phyloP scores from a whole-genome alignment of 2,113 vertebrate species.

The Entosphenus tridentatus region DNA sequence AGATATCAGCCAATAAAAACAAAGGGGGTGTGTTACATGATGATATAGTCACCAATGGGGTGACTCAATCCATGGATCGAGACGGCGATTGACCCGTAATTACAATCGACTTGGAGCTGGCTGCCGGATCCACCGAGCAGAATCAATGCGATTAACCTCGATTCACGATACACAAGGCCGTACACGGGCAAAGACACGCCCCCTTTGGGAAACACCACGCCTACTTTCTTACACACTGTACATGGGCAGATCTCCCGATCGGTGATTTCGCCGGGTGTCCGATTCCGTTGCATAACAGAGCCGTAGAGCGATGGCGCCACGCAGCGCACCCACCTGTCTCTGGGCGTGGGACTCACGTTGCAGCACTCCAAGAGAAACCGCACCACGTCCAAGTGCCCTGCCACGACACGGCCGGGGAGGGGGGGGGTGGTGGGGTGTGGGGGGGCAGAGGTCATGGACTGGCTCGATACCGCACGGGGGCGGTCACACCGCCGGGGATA shows the following conservation, averaged over 20 bases:
- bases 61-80: too few relatives aligned
- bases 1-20: too few relatives aligned
- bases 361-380: constrained; percentile 41
- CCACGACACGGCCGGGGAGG: neutral
- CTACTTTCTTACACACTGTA: neutral
- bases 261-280: neutral
- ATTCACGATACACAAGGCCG: neutral
- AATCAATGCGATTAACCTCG: too few relatives aligned
- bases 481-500: neutral
- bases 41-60: too few relatives aligned
- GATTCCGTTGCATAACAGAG: neutral
- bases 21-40: too few relatives aligned
- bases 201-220: neutral
- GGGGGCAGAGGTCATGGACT: neutral
- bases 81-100: too few relatives aligned
- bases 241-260: neutral
- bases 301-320: neutral
- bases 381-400: constrained; percentile 46
- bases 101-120: too few relatives aligned
- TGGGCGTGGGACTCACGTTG: constrained; percentile 42
- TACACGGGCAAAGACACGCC: neutral
- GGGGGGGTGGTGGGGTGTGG: neutral
- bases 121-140: too few relatives aligned
- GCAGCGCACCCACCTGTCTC: constrained; percentile 32
- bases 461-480: neutral